Evolutionary conservation across 1,140 invertebrate species (phyloP).

Genomic region (Lerema accius): DNA sequence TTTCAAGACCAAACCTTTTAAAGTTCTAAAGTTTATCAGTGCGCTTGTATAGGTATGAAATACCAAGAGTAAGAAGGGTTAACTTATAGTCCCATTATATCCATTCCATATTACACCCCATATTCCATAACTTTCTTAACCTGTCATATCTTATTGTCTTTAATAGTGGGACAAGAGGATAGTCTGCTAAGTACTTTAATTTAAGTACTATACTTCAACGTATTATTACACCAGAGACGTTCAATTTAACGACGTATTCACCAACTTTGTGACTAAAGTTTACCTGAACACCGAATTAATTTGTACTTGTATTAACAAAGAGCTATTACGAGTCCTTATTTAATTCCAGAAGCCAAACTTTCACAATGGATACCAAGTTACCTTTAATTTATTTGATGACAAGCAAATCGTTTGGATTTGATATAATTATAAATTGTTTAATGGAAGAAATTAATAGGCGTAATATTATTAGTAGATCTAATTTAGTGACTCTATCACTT

Average conservation of each 20-base stretch:
- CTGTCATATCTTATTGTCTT: background rate
- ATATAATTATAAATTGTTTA: background rate
- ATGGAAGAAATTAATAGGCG: background rate
- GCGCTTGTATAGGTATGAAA: no score
- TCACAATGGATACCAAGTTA: slow-evolving; percentile 2
- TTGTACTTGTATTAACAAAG: slow-evolving; percentile 28
- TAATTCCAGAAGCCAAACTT: slow-evolving; percentile 5
- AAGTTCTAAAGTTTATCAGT: no score
- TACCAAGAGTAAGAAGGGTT: no score
- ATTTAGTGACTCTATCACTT: no score
- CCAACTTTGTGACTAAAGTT: slow-evolving; percentile 26
- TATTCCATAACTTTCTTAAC: no score
- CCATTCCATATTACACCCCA: no score
- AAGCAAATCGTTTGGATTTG: background rate
- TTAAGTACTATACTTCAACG: background rate
- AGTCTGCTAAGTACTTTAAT: background rate
- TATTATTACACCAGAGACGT: slow-evolving; percentile 26
- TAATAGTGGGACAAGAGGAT: background rate
- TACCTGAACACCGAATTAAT: slow-evolving; percentile 31
- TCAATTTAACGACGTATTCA: slow-evolving; percentile 27
- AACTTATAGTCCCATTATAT: no score
- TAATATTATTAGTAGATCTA: background rate
- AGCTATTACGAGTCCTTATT: slow-evolving; percentile 23
- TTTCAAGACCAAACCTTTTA: no score
- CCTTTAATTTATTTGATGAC: background rate